Conservation (phyloP, 1,140 invertebrate genomes). For the Neomicropteryx cornuta region DNA sequence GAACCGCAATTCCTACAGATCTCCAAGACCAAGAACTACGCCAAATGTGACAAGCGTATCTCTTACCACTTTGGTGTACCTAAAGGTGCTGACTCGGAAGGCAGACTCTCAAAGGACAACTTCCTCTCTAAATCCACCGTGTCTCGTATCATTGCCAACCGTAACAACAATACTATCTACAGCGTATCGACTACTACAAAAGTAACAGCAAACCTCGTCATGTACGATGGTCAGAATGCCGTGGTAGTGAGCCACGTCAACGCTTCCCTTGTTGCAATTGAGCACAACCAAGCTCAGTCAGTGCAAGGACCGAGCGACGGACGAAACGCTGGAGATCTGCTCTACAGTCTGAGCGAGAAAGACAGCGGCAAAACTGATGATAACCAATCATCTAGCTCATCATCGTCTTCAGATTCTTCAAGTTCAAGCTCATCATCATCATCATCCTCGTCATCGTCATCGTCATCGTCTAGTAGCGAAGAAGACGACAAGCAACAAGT, state of each 20-base stretch:
- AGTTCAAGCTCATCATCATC: too few relatives aligned
- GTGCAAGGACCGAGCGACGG: slow-evolving; percentile 23
- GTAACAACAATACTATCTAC: slow-evolving; percentile 46
- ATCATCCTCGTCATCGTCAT: slow-evolving; percentile 1
- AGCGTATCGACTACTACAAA: slow-evolving; percentile 46
- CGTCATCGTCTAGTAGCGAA: background rate
- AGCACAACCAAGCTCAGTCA: slow-evolving; percentile 21
- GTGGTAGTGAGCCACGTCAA: slow-evolving; percentile 47
- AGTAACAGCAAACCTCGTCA: slow-evolving; percentile 39
- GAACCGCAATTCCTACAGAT: slow-evolving; percentile 44
- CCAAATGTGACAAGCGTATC: slow-evolving; percentile 44
- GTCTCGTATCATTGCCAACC: slow-evolving; percentile 40
- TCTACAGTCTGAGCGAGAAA: slow-evolving; percentile 39
- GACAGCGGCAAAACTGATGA: too few relatives aligned
- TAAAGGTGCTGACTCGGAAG: slow-evolving; percentile 38
- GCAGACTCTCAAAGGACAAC: slow-evolving; percentile 37
- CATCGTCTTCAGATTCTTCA: background rate
- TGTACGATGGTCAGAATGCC: slow-evolving; percentile 40
- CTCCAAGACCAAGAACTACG: slow-evolving; percentile 54
- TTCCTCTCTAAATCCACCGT: slow-evolving; percentile 43
- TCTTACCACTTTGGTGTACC: slow-evolving; percentile 49
- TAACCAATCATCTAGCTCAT: slow-evolving; percentile 4
- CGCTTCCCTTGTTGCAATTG: slow-evolving; percentile 34
- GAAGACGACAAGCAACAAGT: background rate
- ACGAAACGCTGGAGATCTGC: slow-evolving; percentile 39